phyloP scores from a whole-genome alignment of 2,888 invertebrate species.

The Strigamia maritima region DNA sequence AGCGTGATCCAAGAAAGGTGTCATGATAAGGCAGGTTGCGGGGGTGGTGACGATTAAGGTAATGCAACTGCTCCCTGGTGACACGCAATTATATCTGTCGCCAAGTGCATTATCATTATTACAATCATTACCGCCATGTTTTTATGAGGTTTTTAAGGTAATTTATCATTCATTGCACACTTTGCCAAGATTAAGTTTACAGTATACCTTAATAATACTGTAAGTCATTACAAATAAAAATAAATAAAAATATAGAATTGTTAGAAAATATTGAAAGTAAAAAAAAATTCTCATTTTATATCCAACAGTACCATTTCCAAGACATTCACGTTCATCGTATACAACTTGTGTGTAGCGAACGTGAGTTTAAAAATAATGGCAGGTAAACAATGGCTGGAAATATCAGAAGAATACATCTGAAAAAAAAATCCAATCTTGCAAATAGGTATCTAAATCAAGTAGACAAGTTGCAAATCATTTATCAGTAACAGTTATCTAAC shows the following conservation, averaged over 20 bases:
- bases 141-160: neutral
- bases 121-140: neutral
- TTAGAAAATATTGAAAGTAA: no score
- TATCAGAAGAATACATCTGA: neutral
- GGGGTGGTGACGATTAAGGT: neutral
- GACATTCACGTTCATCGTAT: no score
- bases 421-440: conserved; percentile 3
- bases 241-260: no score
- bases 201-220: neutral
- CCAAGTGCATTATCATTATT: conserved; percentile 11
- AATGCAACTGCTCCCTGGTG: neutral
- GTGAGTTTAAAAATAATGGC: neutral
- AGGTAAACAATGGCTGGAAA: neutral
- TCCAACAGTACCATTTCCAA: no score
- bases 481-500: conserved; percentile 1
- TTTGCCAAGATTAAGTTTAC: neutral
- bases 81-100: neutral
- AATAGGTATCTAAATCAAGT: conserved; percentile 6
- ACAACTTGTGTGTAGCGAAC: neutral
- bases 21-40: neutral
- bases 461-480: conserved; percentile 20
- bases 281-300: no score
- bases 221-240: no score
- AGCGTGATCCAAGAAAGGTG: conserved; percentile 16
- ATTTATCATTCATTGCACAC: neutral